Evolutionary conservation across 2,888 invertebrate species (phyloP), one percentile per base, ranked within the genome.

Genomic region (Meiosimyza decipiens): DNA sequence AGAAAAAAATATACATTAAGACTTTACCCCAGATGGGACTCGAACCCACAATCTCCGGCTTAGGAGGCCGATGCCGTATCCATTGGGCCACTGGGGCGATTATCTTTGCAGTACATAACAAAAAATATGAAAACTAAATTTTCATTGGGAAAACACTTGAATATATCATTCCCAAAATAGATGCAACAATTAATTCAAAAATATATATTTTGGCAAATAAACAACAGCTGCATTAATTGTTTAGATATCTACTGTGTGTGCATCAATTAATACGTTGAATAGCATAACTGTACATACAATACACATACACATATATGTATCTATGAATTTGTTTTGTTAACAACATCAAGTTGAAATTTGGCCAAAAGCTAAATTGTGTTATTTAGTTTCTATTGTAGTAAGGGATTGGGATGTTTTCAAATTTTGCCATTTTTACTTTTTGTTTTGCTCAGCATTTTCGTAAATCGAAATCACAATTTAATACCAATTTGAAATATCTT

Each of bases 41-140:
- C 81, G 81, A 81, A 81, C 81, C 81, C 81, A 81, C 81, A 81
- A 81, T 81, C 81, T 80, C 80, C 81, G 81, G 81, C 81, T 81
- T 81, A 81, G 81, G 81, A 81, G 81, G 81, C 81, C 81, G 81
- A 79, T 81, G 81, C 81, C 81, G 80, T 81, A 81, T 81, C 81
- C 81, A 81, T 81, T 81, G 81, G 81, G 81, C 81, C 81, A 81
- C 81, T 81, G 80, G 81, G 80, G 81, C 80, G 70, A 55, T 74
- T 72, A 11, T 13, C 55, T 16, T 28, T 51, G 18, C 55, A 18
- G 15, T 55, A 6, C 22, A 18, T n/a, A 55, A 55, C n/a, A 18
- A 11, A 55, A 55, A 55, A 18, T 55, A 22, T 55, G 55, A 55
- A 11, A 11, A n/a, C 18, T 55, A 18, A 15, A 18, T 55, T 16